Percentiles rank a stretch among this genome's conserved stretches.
phyloP scores from a whole-genome alignment of 2,113 vertebrate genomes.

The Hippocampus zosterae region DNA sequence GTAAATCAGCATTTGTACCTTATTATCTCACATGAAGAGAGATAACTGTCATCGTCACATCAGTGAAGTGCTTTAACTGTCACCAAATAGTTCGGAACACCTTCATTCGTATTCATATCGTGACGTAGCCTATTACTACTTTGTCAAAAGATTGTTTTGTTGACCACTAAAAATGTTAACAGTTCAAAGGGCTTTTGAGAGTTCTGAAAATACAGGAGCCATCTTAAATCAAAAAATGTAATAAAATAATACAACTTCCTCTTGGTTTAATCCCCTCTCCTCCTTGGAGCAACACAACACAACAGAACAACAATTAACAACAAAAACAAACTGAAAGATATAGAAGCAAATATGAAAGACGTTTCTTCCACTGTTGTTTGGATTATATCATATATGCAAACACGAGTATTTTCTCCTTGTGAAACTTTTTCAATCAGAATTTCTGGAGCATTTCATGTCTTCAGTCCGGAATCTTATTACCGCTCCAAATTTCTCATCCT shows the following conservation, averaged over 20 bases:
- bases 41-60: not conserved
- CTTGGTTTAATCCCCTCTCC: no score
- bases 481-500: not conserved
- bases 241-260: no score
- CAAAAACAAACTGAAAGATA: not conserved
- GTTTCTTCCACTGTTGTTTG: no score
- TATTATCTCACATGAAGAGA: not conserved
- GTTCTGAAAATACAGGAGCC: no score
- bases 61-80: not conserved
- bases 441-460: conserved; percentile 17
- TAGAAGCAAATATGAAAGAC: not conserved
- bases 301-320: no score
- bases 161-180: no score
- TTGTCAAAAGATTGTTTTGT: no score
- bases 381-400: not conserved
- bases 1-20: not conserved
- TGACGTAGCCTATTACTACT: no score
- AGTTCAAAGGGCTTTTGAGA: no score
- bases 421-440: conserved; percentile 25
- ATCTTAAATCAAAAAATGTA: no score
- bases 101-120: not conserved
- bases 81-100: not conserved
- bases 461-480: conserved; percentile 3
- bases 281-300: no score
- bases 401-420: conserved; percentile 12